Evolutionary conservation across 2,888 invertebrate genomes (phyloP), one percentile per base, ranked within the genome.

Genomic region (Lithodes maja): DNA sequence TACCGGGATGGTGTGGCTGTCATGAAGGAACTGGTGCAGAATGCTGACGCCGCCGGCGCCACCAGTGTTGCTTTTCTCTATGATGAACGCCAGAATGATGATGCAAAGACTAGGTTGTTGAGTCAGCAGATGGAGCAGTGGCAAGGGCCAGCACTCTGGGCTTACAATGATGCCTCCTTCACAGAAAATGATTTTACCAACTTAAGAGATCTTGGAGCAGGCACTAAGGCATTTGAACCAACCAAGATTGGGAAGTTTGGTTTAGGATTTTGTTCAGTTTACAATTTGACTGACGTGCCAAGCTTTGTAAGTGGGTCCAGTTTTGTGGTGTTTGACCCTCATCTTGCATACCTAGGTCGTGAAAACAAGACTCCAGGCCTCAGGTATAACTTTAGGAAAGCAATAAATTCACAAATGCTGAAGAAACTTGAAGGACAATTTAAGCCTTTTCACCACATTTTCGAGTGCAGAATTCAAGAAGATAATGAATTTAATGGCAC

Each of bases 181-280:
- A 83, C 87, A 3, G 77, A 87, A 52, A 54, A 68, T 50, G 87
- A 87, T 17, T 87, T 87, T 54, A 12, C 15, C 9, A 87, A 87
- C 68, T 54, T 87, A n/a, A 55, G 68, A 1, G 55, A 83, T 49
- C 7, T 87, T 15, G 87, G 87, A 17, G 83, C 33, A 3, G 87
- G 77, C 61, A 87, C 78, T 50, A 87, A 87, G 50, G 83, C 69
- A 74, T 17, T 82, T 17, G 77, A 83, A n/a, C 50, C 87, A 15
- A 87, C 83, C 68, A 87, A 87, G 77, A 87, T 87, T 54, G 87
- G 87, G 9, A 87, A 87, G n/a, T 87, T 87, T 83, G 87, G 87
- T 3, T 68, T 87, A n/a, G 87, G 87, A 77, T 87, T 87, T 53
- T 87, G 77, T 53, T 83, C 87, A 52, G 87, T 87, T 9, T 87